phyloP scores from a whole-genome alignment of 2,797 vertebrate genomes.

The Mastacembelus armatus region DNA sequence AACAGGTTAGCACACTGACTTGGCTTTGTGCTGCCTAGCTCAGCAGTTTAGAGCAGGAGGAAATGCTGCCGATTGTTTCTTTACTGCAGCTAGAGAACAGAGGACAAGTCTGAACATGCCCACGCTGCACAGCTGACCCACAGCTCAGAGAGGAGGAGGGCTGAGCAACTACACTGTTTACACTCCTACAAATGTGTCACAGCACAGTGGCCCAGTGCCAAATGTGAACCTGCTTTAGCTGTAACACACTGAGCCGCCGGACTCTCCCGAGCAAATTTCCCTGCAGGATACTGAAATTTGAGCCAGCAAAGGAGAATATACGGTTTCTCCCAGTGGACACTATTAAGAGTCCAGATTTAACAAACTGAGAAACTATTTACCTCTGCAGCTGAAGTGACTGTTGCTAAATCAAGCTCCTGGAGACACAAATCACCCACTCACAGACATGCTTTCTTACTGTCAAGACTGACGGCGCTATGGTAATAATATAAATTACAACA shows the following conservation, averaged over 20 bases:
- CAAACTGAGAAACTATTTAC: neutral
- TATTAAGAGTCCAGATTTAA: neutral
- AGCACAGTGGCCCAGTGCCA: constrained; percentile 10
- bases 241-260: neutral
- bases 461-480: neutral
- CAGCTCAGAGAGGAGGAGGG: constrained; percentile 51
- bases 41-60: constrained; percentile 21
- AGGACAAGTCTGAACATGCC: constrained; percentile 79
- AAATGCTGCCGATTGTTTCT: constrained; percentile 42
- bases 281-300: too few species aligned
- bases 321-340: neutral
- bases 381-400: neutral
- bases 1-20: neutral
- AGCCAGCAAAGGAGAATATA: too few species aligned
- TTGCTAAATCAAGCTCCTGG: neutral
- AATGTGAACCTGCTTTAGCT: constrained; percentile 24
- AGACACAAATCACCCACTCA: too few species aligned
- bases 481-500: too few species aligned
- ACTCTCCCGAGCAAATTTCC: too few species aligned
- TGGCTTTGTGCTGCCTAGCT: constrained; percentile 3
- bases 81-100: constrained; percentile 18
- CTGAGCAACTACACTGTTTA: constrained; percentile 35
- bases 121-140: constrained; percentile 62
- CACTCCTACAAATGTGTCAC: constrained; percentile 47
- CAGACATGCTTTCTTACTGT: neutral